Base-by-base conservation (phyloP, 2,797 vertebrate species). In the Acanthis flammea region DNA sequence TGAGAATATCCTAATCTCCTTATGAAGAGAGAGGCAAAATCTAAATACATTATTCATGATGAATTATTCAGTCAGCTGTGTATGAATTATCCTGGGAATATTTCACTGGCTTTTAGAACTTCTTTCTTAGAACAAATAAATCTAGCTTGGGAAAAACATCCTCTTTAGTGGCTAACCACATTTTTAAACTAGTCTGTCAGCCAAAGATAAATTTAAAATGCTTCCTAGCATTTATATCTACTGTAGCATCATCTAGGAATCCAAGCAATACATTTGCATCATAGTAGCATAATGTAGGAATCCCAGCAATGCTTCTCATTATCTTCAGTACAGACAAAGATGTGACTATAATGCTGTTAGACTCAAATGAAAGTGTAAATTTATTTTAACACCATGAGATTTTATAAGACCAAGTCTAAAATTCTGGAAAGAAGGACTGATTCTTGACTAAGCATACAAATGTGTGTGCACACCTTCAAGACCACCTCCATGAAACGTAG, bases 41-140 rank as follows among this genome's bases (percentile, higher is more conserved):
- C 80, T 81, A 90, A 95, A 95, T 96, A 66, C 76, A 95, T 96
- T 96, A 95, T 95, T 95, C 90, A 93, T 91, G 33, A 95, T 95
- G 83, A 95, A 95, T 96, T 96, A 96, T 96, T 96, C 95, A 96
- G 76, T 95, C 93, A 92, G 82, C 90, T 96, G 88, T 88, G 79
- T 95, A 72, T 95, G 92, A 88, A 95, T 95, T 96, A 93, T 78
- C 95, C 82, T 70, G 96, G 90, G 96, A 96, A 92, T 96, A 93
- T 88, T 95, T 91, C 7, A 0, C 86, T 95, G 66, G 76, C 92
- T 95, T 95, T 95, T 88, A 95, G 80, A 92, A 83, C 39, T 95
- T 94, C 91, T 88, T 62, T 75, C 91, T 72, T 92, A 84, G 78
- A 95, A 90, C 51, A 88, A 79, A 91, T 88, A 94, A 91, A 94